Conservation (phyloP, 2,888 invertebrate genomes). For the Abscondita cerata region DNA sequence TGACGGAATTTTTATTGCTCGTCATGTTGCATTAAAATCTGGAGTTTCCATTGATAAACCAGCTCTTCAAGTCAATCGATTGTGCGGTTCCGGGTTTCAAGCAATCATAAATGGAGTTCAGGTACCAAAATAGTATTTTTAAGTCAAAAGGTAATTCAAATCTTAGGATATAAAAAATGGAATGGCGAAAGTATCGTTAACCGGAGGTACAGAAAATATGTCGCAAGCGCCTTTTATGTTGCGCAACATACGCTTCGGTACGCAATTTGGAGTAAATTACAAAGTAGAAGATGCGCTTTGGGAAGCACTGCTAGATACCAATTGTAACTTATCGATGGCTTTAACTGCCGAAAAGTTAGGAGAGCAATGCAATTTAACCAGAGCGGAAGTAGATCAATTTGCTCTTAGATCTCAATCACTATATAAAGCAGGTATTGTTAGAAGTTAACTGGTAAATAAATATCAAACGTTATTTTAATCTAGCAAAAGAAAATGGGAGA, state of each 20-base stretch:
- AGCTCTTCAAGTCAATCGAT: constrained; percentile 86
- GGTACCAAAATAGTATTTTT: constrained; percentile 60
- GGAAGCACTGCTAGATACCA: constrained; percentile 85
- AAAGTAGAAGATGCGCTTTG: constrained; percentile 90
- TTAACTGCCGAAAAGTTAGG: constrained; percentile 94
- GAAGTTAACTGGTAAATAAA: too few species aligned
- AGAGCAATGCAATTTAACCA: constrained; percentile 79
- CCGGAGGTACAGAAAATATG: constrained; percentile 97
- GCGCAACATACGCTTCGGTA: constrained; percentile 87
- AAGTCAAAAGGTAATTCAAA: neutral
- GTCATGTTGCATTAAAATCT: constrained; percentile 85
- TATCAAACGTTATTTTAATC: too few species aligned
- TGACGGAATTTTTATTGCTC: constrained; percentile 85
- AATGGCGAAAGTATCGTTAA: constrained; percentile 82
- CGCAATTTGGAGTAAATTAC: constrained; percentile 77
- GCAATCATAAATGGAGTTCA: constrained; percentile 90
- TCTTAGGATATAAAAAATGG: constrained; percentile 85
- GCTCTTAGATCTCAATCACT: constrained; percentile 83
- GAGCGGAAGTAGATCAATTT: constrained; percentile 86
- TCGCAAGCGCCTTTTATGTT: constrained; percentile 88
- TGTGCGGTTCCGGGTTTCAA: constrained; percentile 98
- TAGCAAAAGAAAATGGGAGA: constrained; percentile 85
- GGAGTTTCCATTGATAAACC: constrained; percentile 88
- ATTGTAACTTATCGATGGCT: constrained; percentile 94
- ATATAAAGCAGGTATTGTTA: constrained; percentile 82